Evolutionary conservation across 1,140 invertebrate genomes (phyloP), one percentile per base, ranked within the genome.

Genomic region (Linepithema humile): DNA sequence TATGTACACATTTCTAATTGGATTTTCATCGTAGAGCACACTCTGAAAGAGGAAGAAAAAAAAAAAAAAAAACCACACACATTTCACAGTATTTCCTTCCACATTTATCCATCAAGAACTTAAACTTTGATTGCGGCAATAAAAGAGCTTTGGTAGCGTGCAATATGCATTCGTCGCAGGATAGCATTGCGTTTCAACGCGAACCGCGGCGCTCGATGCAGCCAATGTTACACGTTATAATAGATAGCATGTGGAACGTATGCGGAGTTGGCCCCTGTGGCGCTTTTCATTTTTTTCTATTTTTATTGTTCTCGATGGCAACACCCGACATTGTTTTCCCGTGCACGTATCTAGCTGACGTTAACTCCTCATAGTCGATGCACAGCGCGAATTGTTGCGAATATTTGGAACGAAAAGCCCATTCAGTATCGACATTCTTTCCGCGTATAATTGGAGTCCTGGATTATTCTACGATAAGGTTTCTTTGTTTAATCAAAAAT

Each of bases 71-170:
- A n/a, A n/a, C n/a, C n/a, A 26, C 0, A 57, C 20, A 55, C 20
- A 45, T n/a, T n/a, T n/a, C n/a, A 26, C 29, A 2, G 45, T 29
- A 40, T 29, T 80, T 12, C 35, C 26, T n/a, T 38, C 9, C 62
- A 32, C 48, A 15, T 69, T 32, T 38, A 69, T 80, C 62, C 48
- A 55, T 80, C 62, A 80, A 80, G 48, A 80, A 70, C 48, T 70
- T 69, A 43, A 70, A 69, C 75, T 80, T 80, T 57, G 75, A 80
- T 80, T 70, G 75, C 48, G 17, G 35, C 75, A 69, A 80, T 80
- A 70, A 80, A 80, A 80, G 32, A 55, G 64, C 53, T 70, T 26
- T 64, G 20, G 64, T 67, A 32, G 38, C 32, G 64, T 38, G 48
- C 75, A 43, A 78, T 69, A 69, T 40, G 35, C 75, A 53, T 69